Percentiles rank a stretch among this genome's conserved stretches.
These are phyloP conservation scores for Lasioglossum pauxillum DNA, from an alignment of 2,888 invertebrate genomes.

Conservation along the genomic window DNA sequence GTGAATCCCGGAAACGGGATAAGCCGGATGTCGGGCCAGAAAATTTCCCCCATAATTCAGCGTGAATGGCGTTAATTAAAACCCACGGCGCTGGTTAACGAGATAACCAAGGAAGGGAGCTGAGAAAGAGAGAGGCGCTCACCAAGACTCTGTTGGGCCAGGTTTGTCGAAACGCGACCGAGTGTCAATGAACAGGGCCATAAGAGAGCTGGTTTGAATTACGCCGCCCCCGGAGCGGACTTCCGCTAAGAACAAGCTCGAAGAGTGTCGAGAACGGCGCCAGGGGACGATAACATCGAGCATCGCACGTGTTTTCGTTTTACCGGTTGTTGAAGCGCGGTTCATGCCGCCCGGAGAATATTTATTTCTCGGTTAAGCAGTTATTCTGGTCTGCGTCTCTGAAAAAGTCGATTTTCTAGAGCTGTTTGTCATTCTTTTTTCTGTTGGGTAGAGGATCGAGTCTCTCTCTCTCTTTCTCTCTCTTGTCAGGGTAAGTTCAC, in stretches of 20 bases:
- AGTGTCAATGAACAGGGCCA: conserved; percentile 58
- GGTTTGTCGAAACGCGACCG: conserved; percentile 18
- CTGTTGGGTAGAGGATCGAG: not conserved
- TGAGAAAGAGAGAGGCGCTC: not conserved
- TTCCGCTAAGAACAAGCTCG: conserved; percentile 74
- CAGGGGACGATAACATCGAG: conserved; percentile 75
- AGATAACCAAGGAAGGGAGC: conserved; percentile 47
- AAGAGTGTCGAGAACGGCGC: conserved; percentile 71
- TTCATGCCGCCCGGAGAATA: conserved; percentile 58
- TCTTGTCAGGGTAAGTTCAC: too few relatives aligned
- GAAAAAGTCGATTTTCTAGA: not conserved
- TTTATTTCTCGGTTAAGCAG: not conserved
- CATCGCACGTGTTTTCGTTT: conserved; percentile 78
- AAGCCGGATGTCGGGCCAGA: conserved; percentile 25
- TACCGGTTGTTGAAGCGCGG: conserved; percentile 67
- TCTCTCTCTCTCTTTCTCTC: too few relatives aligned
- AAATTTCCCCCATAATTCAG: conserved; percentile 36
- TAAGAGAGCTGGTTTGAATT: conserved; percentile 74
- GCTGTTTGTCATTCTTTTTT: not conserved
- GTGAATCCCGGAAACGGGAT: conserved; percentile 32
- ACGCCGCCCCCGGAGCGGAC: conserved; percentile 75
- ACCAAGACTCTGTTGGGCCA: not conserved
- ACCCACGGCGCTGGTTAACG: conserved; percentile 38
- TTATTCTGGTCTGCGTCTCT: not conserved
- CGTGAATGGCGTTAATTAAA: conserved; percentile 60